Evolutionary conservation across 2,797 vertebrate genomes (phyloP).

Genomic region (Pangasius larnaudii): DNA sequence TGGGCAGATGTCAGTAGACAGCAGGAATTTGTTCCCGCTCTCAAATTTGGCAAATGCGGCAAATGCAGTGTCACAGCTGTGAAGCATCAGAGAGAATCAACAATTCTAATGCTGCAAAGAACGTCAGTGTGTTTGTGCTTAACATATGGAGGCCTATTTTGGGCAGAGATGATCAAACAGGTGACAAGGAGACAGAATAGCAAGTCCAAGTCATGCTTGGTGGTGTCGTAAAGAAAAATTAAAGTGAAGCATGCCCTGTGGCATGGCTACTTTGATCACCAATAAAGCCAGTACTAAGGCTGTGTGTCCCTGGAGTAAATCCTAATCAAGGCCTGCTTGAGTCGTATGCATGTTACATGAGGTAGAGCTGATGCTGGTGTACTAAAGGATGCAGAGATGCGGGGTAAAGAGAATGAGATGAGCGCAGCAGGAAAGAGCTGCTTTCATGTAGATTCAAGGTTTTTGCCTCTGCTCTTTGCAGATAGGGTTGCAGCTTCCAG

Average conservation of each 20-base stretch:
- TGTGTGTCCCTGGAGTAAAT: not conserved
- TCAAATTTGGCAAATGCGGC: not conserved
- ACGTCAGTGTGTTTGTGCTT: constrained; percentile 20
- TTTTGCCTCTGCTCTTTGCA: constrained; percentile 29
- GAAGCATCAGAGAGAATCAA: constrained; percentile 32
- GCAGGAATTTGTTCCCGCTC: not conserved
- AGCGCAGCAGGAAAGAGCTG: constrained; percentile 7
- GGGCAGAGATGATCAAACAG: constrained; percentile 17
- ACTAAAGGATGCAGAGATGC: not conserved
- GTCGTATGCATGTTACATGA: not conserved
- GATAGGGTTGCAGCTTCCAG: constrained; percentile 28
- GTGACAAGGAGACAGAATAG: constrained; percentile 2
- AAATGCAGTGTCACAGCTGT: constrained; percentile 15
- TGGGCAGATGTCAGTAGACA: not conserved
- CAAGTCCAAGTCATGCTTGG: constrained; percentile 20
- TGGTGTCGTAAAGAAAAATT: constrained; percentile 26
- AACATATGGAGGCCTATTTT: constrained; percentile 42
- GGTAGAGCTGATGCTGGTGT: not conserved
- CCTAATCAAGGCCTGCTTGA: not conserved
- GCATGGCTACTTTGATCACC: not conserved
- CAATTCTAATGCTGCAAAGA: constrained; percentile 13
- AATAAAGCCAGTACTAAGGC: not conserved
- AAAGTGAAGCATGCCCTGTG: not conserved
- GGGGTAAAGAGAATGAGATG: not conserved
- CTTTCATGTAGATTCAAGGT: constrained; percentile 48